phyloP scores from a whole-genome alignment of 2,888 invertebrate species.

The Parochlus steinenii region DNA sequence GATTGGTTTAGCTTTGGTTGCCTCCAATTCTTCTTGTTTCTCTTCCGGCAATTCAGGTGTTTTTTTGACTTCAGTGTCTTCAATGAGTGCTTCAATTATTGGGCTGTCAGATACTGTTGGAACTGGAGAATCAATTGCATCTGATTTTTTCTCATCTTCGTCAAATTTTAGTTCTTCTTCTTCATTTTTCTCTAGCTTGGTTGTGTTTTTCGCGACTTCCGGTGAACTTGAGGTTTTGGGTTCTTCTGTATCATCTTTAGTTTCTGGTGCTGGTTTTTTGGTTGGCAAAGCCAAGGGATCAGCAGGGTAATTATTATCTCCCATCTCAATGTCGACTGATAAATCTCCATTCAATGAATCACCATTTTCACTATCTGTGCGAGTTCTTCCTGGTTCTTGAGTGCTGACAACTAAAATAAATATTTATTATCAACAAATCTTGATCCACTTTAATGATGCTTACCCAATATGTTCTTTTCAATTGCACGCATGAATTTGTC shows the following conservation, averaged over 20 bases:
- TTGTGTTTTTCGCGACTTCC: constrained; percentile 29
- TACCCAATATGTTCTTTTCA: constrained; percentile 74
- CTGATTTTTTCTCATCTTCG: constrained; percentile 12
- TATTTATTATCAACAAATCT: not conserved
- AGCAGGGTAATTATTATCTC: too few relatives aligned
- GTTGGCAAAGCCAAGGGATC: constrained; percentile 15
- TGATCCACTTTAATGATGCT: constrained; percentile 13
- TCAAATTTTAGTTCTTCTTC: constrained; percentile 23
- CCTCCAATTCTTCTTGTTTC: constrained; percentile 5
- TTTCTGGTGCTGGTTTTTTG: constrained; percentile 12
- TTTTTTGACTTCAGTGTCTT: constrained; percentile 32
- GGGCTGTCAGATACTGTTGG: constrained; percentile 14
- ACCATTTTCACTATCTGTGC: constrained; percentile 47
- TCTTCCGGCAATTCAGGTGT: constrained; percentile 23
- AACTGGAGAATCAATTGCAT: constrained; percentile 12
- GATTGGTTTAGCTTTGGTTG: constrained; percentile 8
- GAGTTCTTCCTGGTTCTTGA: constrained; percentile 45
- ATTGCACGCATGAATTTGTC: constrained; percentile 95
- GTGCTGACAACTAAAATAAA: constrained; percentile 52
- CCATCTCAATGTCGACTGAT: constrained; percentile 37
- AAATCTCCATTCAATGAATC: constrained; percentile 38
- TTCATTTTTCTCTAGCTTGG: constrained; percentile 33
- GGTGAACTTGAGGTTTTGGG: constrained; percentile 18
- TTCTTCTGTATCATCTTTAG: constrained; percentile 5
- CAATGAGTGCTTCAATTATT: constrained; percentile 31